These are phyloP conservation scores for Nebria brevicollis DNA, from an alignment of 2,888 invertebrate species.

Conservation along the genomic window DNA sequence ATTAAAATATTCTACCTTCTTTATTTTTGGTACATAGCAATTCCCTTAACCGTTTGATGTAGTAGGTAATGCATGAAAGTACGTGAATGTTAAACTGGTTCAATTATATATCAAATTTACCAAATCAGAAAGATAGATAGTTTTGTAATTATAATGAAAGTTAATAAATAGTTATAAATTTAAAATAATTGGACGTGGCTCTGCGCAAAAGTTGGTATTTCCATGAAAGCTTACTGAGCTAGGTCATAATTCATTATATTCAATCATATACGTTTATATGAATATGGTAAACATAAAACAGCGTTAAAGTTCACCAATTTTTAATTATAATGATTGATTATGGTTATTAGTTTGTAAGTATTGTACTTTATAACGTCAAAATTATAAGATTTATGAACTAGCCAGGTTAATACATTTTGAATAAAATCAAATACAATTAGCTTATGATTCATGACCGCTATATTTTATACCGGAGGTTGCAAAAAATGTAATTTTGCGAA, in stretches of 20 bases:
- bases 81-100: no score
- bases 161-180: neutral
- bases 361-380: constrained; percentile 14
- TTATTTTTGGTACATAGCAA: no score
- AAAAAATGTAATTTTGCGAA: constrained; percentile 45
- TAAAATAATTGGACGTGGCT: neutral
- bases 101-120: no score
- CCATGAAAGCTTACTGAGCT: neutral
- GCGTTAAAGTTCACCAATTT: neutral
- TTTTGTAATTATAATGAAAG: neutral
- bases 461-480: constrained; percentile 37
- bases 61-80: no score
- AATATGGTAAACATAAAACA: neutral
- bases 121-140: neutral
- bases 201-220: neutral
- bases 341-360: neutral
- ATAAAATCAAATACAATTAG: constrained; percentile 43
- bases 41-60: no score
- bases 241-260: neutral
- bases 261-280: neutral
- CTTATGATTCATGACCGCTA: constrained; percentile 40
- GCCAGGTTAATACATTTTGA: constrained; percentile 29
- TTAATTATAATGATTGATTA: neutral
- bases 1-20: no score
- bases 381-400: constrained; percentile 22